Percentiles rank a stretch among this genome's conserved stretches.
Conservation (phyloP, 2,888 invertebrate species). For the Pediacus dermestoides region DNA sequence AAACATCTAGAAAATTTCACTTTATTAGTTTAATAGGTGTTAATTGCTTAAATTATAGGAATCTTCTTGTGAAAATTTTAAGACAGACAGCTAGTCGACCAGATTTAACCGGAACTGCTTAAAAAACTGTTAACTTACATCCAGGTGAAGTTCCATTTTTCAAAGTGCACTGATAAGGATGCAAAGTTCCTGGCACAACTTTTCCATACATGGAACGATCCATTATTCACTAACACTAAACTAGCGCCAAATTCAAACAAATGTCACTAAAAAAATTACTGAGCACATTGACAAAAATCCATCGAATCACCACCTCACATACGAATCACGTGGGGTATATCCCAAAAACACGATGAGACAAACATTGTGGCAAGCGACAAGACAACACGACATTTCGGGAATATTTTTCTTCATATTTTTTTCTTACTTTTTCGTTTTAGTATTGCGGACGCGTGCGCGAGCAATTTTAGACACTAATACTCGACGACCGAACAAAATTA, state of each 20-base stretch:
- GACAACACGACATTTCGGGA: conserved; percentile 21
- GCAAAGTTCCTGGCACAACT: conserved; percentile 77
- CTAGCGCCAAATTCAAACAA: conserved; percentile 30
- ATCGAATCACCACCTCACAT: conserved; percentile 12
- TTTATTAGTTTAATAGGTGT: too few relatives aligned
- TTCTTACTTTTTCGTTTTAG: conserved; percentile 32
- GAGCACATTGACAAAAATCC: conserved; percentile 9
- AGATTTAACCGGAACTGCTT: too few relatives aligned
- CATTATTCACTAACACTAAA: conserved; percentile 51
- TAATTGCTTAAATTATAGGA: too few relatives aligned
- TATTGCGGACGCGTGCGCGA: conserved; percentile 34
- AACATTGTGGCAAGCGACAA: conserved; percentile 21
- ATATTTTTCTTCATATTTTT: conserved; percentile 36
- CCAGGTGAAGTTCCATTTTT: conserved; percentile 81
- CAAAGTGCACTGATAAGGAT: conserved; percentile 80
- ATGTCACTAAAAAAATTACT: conserved; percentile 17
- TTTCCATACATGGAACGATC: conserved; percentile 90
- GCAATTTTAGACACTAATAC: too few relatives aligned
- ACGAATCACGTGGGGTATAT: conserved; percentile 20
- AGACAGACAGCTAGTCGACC: too few relatives aligned
- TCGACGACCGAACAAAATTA: conserved; percentile 36
- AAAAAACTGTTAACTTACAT: conserved; percentile 71
- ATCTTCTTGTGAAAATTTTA: too few relatives aligned
- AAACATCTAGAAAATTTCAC: too few relatives aligned
- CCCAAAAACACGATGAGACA: conserved; percentile 10